Evolutionary conservation across 1,140 invertebrate species (phyloP).

Genomic region (Oreohelix idahoensis): DNA sequence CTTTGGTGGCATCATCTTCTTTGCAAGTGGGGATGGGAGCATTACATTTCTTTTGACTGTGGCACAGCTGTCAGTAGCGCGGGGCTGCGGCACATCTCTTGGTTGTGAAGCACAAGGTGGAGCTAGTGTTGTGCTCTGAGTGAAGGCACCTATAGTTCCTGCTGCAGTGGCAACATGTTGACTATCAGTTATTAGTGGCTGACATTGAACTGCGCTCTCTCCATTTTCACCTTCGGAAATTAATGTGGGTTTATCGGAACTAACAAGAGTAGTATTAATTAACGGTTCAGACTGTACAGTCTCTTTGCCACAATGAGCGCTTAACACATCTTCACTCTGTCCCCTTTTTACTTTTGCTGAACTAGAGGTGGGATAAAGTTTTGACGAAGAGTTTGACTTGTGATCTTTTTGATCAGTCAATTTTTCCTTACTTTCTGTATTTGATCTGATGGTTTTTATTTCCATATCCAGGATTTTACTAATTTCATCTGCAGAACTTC

Average conservation of each 20-base stretch:
- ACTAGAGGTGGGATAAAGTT: neutral
- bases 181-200: neutral
- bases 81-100: neutral
- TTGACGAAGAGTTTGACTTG: neutral
- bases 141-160: neutral
- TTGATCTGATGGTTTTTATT: slow-evolving; percentile 47
- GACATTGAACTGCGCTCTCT: neutral
- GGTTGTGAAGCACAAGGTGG: neutral
- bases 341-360: neutral
- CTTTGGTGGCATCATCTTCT: slow-evolving; percentile 14
- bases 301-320: neutral
- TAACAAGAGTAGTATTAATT: neutral
- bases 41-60: neutral
- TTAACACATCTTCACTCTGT: neutral
- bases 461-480: slow-evolving; percentile 73
- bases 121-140: neutral
- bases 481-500: slow-evolving; percentile 69
- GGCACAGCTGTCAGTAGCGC: neutral
- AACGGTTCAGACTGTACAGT: neutral
- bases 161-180: neutral
- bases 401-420: neutral
- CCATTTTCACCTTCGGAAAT: neutral
- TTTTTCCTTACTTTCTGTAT: slow-evolving; percentile 17
- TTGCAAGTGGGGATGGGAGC: slow-evolving; percentile 4
- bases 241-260: neutral